These are phyloP conservation scores for Discoglossus pictus DNA, from an alignment of 2,797 vertebrate genomes.

Conservation along the genomic window DNA sequence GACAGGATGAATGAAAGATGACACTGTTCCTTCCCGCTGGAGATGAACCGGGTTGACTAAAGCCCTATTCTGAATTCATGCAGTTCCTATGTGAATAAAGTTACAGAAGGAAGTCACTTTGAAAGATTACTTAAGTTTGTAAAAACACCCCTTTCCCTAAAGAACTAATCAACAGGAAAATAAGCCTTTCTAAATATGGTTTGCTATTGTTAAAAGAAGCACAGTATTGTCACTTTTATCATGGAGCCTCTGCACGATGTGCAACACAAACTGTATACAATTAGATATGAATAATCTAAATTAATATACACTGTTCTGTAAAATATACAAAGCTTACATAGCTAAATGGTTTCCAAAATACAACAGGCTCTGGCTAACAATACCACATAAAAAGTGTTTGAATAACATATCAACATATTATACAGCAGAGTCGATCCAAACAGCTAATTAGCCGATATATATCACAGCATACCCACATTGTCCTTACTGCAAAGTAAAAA, in stretches of 20 bases:
- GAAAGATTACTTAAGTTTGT: slow-evolving; percentile 58
- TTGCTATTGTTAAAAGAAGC: slow-evolving; percentile 26
- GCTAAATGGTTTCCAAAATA: too few relatives aligned
- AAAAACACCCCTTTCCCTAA: slow-evolving; percentile 55
- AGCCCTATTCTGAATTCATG: slow-evolving; percentile 34
- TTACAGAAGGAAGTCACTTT: slow-evolving; percentile 63
- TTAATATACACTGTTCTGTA: too few relatives aligned
- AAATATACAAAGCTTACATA: too few relatives aligned
- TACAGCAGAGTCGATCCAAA: too few relatives aligned
- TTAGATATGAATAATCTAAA: too few relatives aligned
- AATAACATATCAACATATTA: too few relatives aligned
- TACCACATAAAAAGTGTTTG: too few relatives aligned
- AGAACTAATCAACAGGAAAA: slow-evolving; percentile 66
- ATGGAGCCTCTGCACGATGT: background rate
- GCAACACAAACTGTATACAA: too few relatives aligned
- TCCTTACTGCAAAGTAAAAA: too few relatives aligned
- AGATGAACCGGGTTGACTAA: slow-evolving; percentile 54
- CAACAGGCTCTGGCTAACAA: too few relatives aligned
- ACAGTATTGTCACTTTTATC: slow-evolving; percentile 17
- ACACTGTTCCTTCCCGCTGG: slow-evolving; percentile 71
- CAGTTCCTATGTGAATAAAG: slow-evolving; percentile 36
- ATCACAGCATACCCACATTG: too few relatives aligned
- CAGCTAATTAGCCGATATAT: too few relatives aligned
- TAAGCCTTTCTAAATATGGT: slow-evolving; percentile 52
- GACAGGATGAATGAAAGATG: slow-evolving; percentile 70